These are phyloP conservation scores for Argya squamiceps DNA, from an alignment of 2,797 vertebrate genomes.

Conservation along the genomic window DNA sequence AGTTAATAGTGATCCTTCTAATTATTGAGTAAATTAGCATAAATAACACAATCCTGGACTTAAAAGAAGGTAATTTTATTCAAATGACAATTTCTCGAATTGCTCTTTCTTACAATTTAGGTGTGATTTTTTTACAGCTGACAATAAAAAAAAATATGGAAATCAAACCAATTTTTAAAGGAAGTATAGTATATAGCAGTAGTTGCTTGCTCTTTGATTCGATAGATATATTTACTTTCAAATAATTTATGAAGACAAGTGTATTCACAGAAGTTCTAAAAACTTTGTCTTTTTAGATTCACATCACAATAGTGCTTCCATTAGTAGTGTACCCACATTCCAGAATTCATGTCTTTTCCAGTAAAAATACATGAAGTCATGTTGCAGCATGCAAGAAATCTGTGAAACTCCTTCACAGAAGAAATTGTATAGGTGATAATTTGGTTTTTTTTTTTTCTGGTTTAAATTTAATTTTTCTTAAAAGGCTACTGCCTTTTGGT, in stretches of 20 bases:
- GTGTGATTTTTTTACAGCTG: not conserved
- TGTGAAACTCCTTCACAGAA: not conserved
- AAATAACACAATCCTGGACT: slow-evolving; percentile 10
- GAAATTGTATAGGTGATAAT: not conserved
- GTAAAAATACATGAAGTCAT: not conserved
- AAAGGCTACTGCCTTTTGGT: not conserved
- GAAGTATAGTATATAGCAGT: not conserved
- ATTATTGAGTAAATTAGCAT: slow-evolving; percentile 49
- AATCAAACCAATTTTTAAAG: slow-evolving; percentile 2
- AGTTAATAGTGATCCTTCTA: slow-evolving; percentile 34
- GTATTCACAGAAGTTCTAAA: not conserved
- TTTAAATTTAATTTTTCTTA: not conserved
- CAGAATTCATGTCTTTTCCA: not conserved
- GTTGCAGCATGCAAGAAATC: not conserved
- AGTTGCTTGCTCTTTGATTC: not conserved
- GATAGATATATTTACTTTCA: not conserved
- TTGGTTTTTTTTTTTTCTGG: not conserved
- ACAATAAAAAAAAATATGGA: slow-evolving; percentile 47
- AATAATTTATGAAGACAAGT: not conserved
- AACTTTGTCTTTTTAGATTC: not conserved
- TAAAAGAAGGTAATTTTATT: slow-evolving; percentile 45
- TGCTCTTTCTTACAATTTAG: not conserved
- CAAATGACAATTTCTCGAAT: slow-evolving; percentile 39
- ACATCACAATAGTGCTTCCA: not conserved
- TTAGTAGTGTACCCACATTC: not conserved